Base-by-base conservation (phyloP, 2,113 vertebrate genomes). In the Tragelaphus scriptus region DNA sequence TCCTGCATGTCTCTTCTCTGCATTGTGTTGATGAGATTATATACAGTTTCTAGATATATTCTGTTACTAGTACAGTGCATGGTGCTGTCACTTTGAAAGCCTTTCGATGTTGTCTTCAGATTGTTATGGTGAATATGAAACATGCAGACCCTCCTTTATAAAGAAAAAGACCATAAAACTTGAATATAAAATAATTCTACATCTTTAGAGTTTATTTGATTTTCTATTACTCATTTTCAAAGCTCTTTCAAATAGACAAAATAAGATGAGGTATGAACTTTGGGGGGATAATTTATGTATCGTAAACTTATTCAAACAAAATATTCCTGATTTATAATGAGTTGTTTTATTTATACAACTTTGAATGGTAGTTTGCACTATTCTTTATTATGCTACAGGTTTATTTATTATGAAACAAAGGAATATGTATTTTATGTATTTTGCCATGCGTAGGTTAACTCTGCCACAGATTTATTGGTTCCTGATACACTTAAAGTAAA, bases 1-100 rank as follows among this genome's bases (percentile, higher is more conserved):
- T 99, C 98, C 99, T 99, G 99, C 99, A 99, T 99, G 99, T 99
- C 98, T 98, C 97, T 98, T 98, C 98, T 99, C 98, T 99, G 98
- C 98, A 98, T 98, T 98, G 98, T 99, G 98, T 98, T 99, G 98
- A 98, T 98, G 92, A 98, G 93, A 97, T 97, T 98, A 97, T 98
- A 97, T 98, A 98, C 98, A 99, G 98, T 98, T 98, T 98, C 98
- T 98, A 99, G 98, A 97, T 94, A 97, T 98, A 98, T 96, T 98
- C 98, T 98, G 98, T 99, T 97, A 98, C 99, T 99, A 99, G 99
- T 99, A 99, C 99, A 99, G 99, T 99, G 99, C 99, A 99, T 99
- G 99, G 99, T 99, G 99, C 99, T 99, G 99, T 99, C 97, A 98
- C 95, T 98, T 98, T 98, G 96, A 98, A 99, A 98, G 98, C 98